A percentile compares a stretch with the other conserved stretches of the same genome.
Evolutionary conservation across 2,797 vertebrate species (phyloP).

Genomic region (Falco biarmicus): DNA sequence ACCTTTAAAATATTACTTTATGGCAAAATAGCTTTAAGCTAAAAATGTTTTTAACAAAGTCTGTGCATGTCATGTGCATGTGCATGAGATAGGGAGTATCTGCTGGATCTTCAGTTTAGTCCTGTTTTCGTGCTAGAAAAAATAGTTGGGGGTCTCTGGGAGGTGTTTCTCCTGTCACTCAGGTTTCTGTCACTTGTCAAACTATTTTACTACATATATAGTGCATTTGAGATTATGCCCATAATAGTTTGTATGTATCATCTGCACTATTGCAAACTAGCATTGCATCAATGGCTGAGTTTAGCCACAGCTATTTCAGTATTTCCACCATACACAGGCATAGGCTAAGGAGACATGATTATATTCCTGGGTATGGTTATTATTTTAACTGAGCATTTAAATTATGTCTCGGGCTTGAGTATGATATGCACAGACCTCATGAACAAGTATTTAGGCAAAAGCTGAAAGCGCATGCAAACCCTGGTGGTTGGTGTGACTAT

Average conservation of each 20-base stretch:
- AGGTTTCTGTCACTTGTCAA: background rate
- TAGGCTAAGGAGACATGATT: background rate
- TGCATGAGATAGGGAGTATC: accelerated
- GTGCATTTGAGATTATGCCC: background rate
- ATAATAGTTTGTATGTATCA: background rate
- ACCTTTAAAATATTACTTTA: background rate
- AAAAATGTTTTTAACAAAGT: background rate
- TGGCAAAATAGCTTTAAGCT: background rate
- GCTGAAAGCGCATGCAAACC: background rate
- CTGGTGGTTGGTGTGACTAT: background rate
- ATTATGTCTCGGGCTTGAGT: background rate
- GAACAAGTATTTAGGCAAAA: background rate
- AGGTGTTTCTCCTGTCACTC: background rate
- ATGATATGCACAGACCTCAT: background rate
- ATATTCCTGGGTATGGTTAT: background rate
- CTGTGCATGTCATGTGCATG: background rate
- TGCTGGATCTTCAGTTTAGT: background rate
- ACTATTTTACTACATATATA: background rate
- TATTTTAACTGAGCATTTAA: background rate
- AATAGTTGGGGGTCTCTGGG: background rate
- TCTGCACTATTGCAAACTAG: too few relatives aligned
- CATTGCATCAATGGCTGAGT: background rate
- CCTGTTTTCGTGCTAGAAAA: background rate
- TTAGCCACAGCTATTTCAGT: background rate
- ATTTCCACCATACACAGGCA: background rate